Base-by-base conservation (phyloP, 1,140 invertebrate genomes). In the Drosophila bipectinata region DNA sequence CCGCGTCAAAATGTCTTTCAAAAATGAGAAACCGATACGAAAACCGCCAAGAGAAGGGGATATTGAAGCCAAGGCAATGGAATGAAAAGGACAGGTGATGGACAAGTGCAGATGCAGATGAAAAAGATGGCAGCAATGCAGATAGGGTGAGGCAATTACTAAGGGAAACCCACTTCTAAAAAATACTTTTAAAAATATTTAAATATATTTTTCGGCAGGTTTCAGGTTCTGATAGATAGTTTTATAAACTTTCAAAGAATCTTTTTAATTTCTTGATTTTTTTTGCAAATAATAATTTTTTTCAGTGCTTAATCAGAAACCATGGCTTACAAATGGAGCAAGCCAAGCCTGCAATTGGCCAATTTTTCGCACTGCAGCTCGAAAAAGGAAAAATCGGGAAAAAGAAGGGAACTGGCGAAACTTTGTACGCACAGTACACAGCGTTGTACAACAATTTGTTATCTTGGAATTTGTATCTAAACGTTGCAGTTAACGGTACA, bases 361-460 rank as follows among this genome's bases (percentile, higher is more conserved):
- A 67, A 83, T 79, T 84, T 67, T 64, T 83, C 80, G 59, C 49
- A 44, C 41, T 44, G 41, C 39, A 59, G 52, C 28, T 57, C 18
- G 1, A 53, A 64, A 79, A 59, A 47, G 53, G 44, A 21, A 71
- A 84, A 79, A 72, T 55, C 28, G 21, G 48, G 57, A 64, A 64
- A 64, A 54, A 47, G 53, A 53, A 61, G 47, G 48, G 53, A 53
- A 32, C 28, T 51, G 44, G 52, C 52, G 63, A 32, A 49, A 64
- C 60, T 61, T 75, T 79, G 51, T 39, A 56, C 62, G 79, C 74
- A 61, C 49, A 28, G 48, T 51, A 75, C 74, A 58, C 49, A 28
- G 48, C 58, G 71, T 83, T 83, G 75, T 84, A 76, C 80, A 83
- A 76, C 80, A 76, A 84, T 84, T 84, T 84, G 80, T 84, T 84